Evolutionary conservation across 2,888 invertebrate species (phyloP), one percentile per base, ranked within the genome.

Genomic region (Argyra leucocephala): DNA sequence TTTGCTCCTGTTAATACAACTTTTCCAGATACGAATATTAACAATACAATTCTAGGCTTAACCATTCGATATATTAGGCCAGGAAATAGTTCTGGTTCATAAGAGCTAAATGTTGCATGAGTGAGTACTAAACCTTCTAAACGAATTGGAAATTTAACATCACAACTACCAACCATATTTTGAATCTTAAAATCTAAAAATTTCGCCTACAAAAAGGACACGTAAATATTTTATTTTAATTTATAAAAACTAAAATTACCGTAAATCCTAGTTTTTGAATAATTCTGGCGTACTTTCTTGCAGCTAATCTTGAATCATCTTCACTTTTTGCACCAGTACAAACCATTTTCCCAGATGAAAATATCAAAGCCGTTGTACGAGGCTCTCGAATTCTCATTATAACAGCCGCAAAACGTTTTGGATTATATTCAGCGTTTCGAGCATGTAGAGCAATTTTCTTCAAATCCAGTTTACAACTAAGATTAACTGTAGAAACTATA

Each of bases 21-120:
- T 85, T 99, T 99, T 63, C 99, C 99, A 69, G 97, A 97, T 5
- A 99, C 99, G 82, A 99, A 99, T 74, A 99, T 97, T 63, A 99
- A 84, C 69, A 99, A 83, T 5, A 99, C 98, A 75, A 99, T 91
- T 74, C 96, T 88, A 9, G 99, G 99, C 79, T 94, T 92, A 65
- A 99, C 93, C 95, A 99, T 95, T 75, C 98, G 86, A 79, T 99
- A 99, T 73, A 99, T 96, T 60, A 99, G 86, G 70, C 98, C 99
- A 61, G 99, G 98, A 79, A 99, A 99, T 61, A 99, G 82, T 80
- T 99, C 99, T 0, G 99, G 99, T 81, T 99, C 99, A 78, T 99
- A 99, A 2, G 88, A 88, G 74, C 88, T 88, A 75, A 85, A 91
- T 81, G 87, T 91, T 73, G 85, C 89, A 81, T 86, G 92, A 72